Conservation (phyloP, 1,140 invertebrate genomes). For the Pseudoatta argentina region DNA sequence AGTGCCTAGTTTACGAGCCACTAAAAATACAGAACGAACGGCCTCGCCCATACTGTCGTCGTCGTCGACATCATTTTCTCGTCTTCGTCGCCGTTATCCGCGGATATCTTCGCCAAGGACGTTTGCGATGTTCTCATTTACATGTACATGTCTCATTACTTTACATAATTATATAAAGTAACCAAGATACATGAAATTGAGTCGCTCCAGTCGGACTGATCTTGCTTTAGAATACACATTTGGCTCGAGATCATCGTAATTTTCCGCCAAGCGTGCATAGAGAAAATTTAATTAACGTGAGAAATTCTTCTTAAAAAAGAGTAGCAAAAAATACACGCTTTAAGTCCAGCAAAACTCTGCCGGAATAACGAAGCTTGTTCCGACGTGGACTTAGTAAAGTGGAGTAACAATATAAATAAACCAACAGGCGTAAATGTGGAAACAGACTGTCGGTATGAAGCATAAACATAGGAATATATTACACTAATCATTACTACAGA, state of each 20-base stretch:
- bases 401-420: constrained; percentile 38
- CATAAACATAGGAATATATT: constrained; percentile 33
- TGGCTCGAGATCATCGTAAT: constrained; percentile 7
- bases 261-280: neutral
- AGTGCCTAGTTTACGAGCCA: constrained; percentile 77
- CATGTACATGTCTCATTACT: neutral
- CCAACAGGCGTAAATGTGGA: neutral
- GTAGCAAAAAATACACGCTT: neutral
- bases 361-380: constrained; percentile 15
- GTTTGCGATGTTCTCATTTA: constrained; percentile 37
- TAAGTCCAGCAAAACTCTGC: neutral
- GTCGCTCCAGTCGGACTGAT: neutral
- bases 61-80: constrained; percentile 45
- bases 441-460: constrained; percentile 11
- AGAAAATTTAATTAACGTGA: constrained; percentile 23
- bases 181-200: constrained; percentile 25
- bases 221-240: neutral
- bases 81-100: constrained; percentile 45
- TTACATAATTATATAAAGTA: constrained; percentile 37
- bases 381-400: neutral
- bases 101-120: constrained; percentile 49
- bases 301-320: constrained; percentile 9
- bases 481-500: neutral
- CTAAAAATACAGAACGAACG: constrained; percentile 75
- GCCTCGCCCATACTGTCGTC: constrained; percentile 67